Evolutionary conservation across 2,888 invertebrate genomes (phyloP).

Genomic region (Glaucopsyche alexis): DNA sequence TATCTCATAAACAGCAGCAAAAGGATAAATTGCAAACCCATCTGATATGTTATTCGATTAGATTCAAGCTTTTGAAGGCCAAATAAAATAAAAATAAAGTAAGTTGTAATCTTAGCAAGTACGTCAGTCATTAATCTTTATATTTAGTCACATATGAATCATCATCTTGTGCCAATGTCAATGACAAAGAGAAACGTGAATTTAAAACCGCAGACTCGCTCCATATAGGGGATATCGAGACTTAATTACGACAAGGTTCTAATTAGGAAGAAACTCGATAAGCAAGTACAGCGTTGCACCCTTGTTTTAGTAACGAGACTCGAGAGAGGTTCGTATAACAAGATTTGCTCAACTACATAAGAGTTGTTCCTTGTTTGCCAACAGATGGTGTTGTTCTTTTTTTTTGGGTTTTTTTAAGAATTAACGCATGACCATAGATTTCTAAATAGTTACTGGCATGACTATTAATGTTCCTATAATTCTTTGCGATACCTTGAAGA

Average conservation of each 20-base stretch:
- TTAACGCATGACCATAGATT: no score
- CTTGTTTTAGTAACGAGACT: background rate
- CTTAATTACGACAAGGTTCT: conserved; percentile 13
- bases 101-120: background rate
- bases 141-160: background rate
- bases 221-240: background rate
- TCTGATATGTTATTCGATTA: no score
- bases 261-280: conserved; percentile 7
- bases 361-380: background rate
- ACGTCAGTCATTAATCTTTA: conserved; percentile 2
- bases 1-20: no score
- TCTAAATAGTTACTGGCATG: no score
- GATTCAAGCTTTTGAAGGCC: no score
- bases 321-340: background rate
- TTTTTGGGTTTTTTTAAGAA: no score
- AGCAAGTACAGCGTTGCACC: background rate
- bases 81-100: background rate
- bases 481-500: no score
- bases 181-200: conserved; percentile 10
- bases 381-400: background rate
- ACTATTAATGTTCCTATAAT: no score
- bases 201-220: background rate
- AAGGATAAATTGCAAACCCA: no score
- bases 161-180: conserved; percentile 6
- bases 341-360: background rate